phyloP scores from a whole-genome alignment of 2,797 vertebrate species.

The Dermochelys coriacea region DNA sequence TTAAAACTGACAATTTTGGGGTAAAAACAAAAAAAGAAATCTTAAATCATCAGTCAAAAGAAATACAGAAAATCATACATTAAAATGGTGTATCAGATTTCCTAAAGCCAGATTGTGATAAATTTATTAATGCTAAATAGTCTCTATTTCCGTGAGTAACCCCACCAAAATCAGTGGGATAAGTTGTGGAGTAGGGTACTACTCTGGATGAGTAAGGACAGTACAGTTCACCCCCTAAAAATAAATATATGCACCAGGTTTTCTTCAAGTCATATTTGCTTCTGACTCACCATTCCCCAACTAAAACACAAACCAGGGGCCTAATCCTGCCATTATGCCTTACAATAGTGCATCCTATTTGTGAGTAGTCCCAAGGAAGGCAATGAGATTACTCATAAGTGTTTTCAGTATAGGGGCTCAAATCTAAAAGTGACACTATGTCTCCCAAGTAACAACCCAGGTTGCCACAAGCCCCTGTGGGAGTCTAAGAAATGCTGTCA shows the following conservation, averaged over 20 bases:
- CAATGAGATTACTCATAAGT: background rate
- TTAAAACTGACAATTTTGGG: background rate
- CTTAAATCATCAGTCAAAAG: background rate
- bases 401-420: background rate
- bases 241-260: no score
- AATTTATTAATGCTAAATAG: background rate
- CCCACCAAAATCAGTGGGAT: background rate
- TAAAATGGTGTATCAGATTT: background rate
- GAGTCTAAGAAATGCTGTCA: background rate
- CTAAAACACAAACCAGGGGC: background rate
- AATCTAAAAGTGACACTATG: background rate
- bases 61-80: background rate
- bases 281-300: background rate
- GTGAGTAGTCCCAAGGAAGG: background rate
- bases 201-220: background rate
- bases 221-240: background rate
- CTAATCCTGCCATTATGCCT: background rate
- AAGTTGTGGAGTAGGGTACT: background rate
- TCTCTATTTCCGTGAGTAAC: background rate
- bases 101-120: background rate
- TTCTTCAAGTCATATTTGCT: background rate
- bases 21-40: background rate
- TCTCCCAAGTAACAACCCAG: background rate
- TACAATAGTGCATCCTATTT: background rate
- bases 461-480: background rate